Evolutionary conservation across 1,140 invertebrate species (phyloP).

Genomic region (Charaxes varanes): DNA sequence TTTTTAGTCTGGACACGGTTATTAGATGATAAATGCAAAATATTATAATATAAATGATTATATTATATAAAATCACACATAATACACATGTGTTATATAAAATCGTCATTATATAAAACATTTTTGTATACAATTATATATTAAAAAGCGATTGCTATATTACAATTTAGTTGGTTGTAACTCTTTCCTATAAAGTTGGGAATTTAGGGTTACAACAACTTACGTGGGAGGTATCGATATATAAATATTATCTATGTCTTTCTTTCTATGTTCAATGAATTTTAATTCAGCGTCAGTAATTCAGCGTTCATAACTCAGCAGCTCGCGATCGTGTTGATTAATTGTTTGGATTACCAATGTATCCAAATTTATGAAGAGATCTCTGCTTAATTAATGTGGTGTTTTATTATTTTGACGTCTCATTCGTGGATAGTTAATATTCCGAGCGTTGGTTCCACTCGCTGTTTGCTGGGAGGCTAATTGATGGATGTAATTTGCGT

Average conservation of each 20-base stretch:
- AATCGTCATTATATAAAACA: too few species aligned
- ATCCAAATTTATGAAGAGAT: conserved; percentile 12
- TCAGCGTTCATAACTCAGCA: conserved; percentile 9
- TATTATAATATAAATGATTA: not conserved
- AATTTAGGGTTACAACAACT: too few species aligned
- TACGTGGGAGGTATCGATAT: too few species aligned
- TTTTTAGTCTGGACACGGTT: too few species aligned
- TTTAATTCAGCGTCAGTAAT: conserved; percentile 4
- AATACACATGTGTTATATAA: too few species aligned
- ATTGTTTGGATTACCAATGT: conserved; percentile 44
- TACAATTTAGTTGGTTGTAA: too few species aligned
- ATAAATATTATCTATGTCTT: not conserved
- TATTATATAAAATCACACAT: too few species aligned
- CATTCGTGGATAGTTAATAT: conserved; percentile 43
- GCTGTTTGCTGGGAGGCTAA: conserved; percentile 21
- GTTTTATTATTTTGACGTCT: conserved; percentile 58
- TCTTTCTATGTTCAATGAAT: too few species aligned
- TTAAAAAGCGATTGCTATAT: too few species aligned
- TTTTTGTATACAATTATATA: too few species aligned
- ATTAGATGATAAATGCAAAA: too few species aligned
- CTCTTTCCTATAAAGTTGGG: too few species aligned
- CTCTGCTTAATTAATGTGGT: conserved; percentile 33
- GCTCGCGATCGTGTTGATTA: conserved; percentile 33
- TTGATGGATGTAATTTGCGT: conserved; percentile 37
- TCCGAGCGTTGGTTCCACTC: conserved; percentile 17